Evolutionary conservation across 2,113 vertebrate genomes (phyloP), one percentile per base, ranked within the genome.

Genomic region (Maccullochella peelii): DNA sequence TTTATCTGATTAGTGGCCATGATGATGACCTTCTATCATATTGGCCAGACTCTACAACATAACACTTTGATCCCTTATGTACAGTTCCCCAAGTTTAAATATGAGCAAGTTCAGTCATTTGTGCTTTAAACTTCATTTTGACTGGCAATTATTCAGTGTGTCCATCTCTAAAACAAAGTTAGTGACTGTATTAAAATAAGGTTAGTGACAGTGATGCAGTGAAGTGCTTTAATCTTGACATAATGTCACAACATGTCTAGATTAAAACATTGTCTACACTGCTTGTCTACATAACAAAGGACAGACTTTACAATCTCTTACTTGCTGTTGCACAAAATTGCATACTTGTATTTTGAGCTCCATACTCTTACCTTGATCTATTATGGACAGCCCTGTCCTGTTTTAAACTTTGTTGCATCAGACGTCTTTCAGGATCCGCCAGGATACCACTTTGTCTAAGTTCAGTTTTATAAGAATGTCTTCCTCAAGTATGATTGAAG

Each of bases 371-470:
- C 90, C 87, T 93, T 93, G 90, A 92, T 94, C 91, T 91, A 87
- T 90, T 92, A 91, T 92, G 87, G 87, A 92, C 90, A 73, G 75
- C 4, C 58, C 82, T 81, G 73, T 92, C 88, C 91, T 86, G 70
- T 86, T 86, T 93, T 88, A 84, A 92, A 89, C 80, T 83, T 65
- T 21, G 85, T 94, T 94, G 91, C 89, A 1, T 93, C 92, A 91
- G 86, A 27, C 16, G 4, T 72, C 88, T 93, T 87, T 84, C 81
- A 89, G 85, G 77, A 86, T 91, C 88, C 20, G 8, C 78, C 76
- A 23, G 77, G 76, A 80, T 77, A 68, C 80, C 66, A 72, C 79
- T 92, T 91, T 93, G 88, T 85, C 79, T 68, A 72, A 79, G 87
- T 84, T 82, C 47, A 86, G 71, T 90, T 91, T 85, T 86, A 72